Evolutionary conservation across 2,113 vertebrate species (phyloP), one percentile per base, ranked within the genome.

Genomic region (Halichoeres trimaculatus): DNA sequence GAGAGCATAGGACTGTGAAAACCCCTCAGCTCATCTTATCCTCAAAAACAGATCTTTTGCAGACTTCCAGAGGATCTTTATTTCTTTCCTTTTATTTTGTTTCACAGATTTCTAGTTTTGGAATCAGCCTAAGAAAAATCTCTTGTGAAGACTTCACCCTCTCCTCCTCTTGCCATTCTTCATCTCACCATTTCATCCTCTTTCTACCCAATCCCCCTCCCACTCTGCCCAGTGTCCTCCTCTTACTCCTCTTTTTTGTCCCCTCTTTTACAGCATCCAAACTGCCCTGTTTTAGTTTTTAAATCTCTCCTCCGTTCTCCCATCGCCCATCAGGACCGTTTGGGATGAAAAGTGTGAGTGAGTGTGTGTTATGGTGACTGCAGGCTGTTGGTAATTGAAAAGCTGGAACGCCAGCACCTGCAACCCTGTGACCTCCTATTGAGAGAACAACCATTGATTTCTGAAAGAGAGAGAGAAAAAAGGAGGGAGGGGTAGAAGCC

Each of bases 351-450:
- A 38, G 70, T 70, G 55, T 53, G 74, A 66, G 67, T 70, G 62
- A 66, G 41, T 50, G 22, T 76, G 66, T 78, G 34, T 78, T 56
- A 47, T 65, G 59, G 76, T 74, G 73, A 83, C 82, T 85, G 70
- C 78, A 83, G 84, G 84, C 90, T 91, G 88, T 85, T 84, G 40
- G 93, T 93, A 94, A 94, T 93, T 94, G 93, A 94, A 94, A 93
- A 93, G 86, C 85, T 10, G 68, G 86, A 74, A 90, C 75, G 69
- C 58, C 54, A 63, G 81, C 72, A 56, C 78, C 83, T 62, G 74
- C 68, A 82, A 86, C 89, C 84, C 81, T 14, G 60, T 92, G 93
- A 94, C 93, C 92, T 93, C 91, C 78, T 90, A 88, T 90, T 91
- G 91, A 91, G 90, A 90, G 87, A 77, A 81, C 60, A 67, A 80